Conservation (phyloP, 1,140 invertebrate species). For the Sycophila sp. region DNA sequence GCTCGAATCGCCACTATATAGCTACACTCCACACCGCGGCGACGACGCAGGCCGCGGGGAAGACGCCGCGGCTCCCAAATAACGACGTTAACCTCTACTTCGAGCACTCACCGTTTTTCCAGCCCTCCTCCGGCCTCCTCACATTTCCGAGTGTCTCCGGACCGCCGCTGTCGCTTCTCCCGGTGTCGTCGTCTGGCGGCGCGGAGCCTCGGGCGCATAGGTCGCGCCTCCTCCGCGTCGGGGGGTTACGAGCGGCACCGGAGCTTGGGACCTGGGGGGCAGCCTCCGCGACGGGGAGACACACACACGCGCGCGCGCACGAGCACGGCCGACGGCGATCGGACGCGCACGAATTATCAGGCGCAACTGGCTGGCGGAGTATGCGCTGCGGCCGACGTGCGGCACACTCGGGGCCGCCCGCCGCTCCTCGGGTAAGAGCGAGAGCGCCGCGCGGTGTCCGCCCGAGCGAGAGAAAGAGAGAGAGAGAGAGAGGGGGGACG, state of each 20-base stretch:
- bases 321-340: neutral
- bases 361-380: slow-evolving; percentile 23
- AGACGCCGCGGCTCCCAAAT: neutral
- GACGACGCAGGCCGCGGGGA: neutral
- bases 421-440: neutral
- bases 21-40: neutral
- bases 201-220: no score
- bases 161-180: neutral
- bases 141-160: neutral
- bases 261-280: neutral
- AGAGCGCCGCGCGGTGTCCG: neutral
- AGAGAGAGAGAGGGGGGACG: neutral
- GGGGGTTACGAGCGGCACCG: neutral
- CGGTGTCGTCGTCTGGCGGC: neutral
- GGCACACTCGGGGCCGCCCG: neutral
- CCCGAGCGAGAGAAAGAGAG: neutral
- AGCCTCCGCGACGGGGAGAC: neutral
- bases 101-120: slow-evolving; percentile 8
- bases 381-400: neutral
- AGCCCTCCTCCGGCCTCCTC: neutral
- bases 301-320: neutral
- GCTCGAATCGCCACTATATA: no score
- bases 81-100: neutral
- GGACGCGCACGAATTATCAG: slow-evolving; percentile 15
- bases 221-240: no score